A percentile compares a stretch with the other conserved stretches of the same genome.
These are phyloP conservation scores for Eulemur rubriventer DNA, from an alignment of 2,797 vertebrate species.

Conservation along the genomic window DNA sequence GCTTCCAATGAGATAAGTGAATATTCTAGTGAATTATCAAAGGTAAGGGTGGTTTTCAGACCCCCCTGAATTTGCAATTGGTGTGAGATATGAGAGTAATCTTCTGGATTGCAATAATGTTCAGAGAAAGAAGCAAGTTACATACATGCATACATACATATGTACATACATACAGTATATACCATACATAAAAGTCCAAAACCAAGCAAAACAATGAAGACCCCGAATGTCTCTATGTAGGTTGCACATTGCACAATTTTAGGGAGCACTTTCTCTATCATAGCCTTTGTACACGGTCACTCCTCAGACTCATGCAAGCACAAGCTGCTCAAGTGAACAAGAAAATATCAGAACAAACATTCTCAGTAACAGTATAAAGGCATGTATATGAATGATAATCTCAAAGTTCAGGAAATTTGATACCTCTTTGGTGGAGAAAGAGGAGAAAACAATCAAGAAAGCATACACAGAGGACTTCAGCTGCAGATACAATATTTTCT, in stretches of 20 bases:
- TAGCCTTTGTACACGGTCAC: not conserved
- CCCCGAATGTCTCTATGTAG: not conserved
- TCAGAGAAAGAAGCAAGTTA: not conserved
- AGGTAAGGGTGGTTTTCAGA: not conserved
- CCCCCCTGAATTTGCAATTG: not conserved
- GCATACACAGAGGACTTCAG: not conserved
- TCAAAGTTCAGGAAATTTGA: not conserved
- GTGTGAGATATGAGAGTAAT: not conserved
- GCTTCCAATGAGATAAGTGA: not conserved
- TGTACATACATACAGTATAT: not conserved
- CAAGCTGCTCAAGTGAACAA: not conserved
- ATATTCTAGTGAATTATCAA: not conserved
- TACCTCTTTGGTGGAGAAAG: not conserved
- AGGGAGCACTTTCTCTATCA: not conserved
- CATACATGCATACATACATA: not conserved
- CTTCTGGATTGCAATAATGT: not conserved
- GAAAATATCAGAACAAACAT: not conserved
- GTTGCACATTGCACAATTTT: not conserved
- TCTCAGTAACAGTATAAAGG: not conserved
- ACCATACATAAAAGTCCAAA: not conserved
- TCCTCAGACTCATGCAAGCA: not conserved
- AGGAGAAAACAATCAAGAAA: not conserved
- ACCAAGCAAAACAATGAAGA: not conserved
- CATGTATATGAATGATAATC: not conserved
- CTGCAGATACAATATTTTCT: not conserved